Conservation (phyloP, 2,797 vertebrate species). For the Sardinella longiceps region DNA sequence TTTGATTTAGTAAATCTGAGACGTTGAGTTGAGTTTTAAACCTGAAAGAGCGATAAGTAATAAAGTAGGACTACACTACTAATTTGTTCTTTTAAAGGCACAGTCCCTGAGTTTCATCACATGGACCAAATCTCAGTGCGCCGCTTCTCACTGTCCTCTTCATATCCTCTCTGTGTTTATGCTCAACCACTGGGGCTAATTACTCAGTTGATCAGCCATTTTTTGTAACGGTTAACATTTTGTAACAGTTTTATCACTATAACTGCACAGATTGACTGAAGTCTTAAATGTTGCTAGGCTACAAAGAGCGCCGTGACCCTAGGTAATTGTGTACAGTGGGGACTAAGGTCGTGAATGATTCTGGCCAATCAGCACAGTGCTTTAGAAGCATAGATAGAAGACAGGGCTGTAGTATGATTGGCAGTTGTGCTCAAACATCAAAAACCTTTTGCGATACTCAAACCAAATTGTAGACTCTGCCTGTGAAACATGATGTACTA, state of each 20-base stretch:
- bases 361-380: not conserved
- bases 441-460: conserved; percentile 8
- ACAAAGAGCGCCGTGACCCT: no score
- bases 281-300: no score
- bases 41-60: not conserved
- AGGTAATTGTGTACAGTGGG: no score
- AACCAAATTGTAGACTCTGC: not conserved
- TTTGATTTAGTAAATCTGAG: no score
- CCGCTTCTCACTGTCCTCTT: not conserved
- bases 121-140: not conserved
- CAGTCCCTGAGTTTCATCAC: not conserved
- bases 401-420: no score
- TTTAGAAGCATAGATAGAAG: not conserved
- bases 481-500: no score
- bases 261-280: no score
- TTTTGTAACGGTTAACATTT: no score
- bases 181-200: not conserved
- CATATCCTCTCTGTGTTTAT: not conserved
- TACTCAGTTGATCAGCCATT: no score
- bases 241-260: no score
- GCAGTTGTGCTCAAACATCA: not conserved
- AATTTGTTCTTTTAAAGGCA: not conserved
- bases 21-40: no score
- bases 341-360: no score
- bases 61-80: not conserved